These are phyloP conservation scores for Drosophila acutilabella DNA, from an alignment of 2,888 invertebrate genomes.

Conservation along the genomic window DNA sequence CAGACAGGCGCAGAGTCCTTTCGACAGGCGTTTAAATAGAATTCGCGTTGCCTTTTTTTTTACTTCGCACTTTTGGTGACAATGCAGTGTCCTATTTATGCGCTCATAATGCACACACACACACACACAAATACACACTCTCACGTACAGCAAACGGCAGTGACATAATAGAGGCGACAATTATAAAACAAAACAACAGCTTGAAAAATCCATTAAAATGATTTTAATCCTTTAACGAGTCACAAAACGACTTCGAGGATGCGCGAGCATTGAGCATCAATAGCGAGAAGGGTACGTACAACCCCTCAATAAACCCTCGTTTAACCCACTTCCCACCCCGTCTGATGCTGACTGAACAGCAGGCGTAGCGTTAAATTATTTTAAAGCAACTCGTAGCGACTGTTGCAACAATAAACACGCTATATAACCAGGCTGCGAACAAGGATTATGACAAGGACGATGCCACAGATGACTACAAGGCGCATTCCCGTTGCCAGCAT, in stretches of 20 bases:
- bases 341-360: slow-evolving; percentile 39
- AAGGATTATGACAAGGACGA: slow-evolving; percentile 74
- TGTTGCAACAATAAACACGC: slow-evolving; percentile 81
- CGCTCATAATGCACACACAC: slow-evolving; percentile 44
- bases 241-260: slow-evolving; percentile 63
- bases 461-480: slow-evolving; percentile 12
- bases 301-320: slow-evolving; percentile 30
- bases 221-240: slow-evolving; percentile 84
- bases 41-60: slow-evolving; percentile 40
- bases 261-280: slow-evolving; percentile 45
- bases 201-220: slow-evolving; percentile 84
- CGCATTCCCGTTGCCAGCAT: slow-evolving; percentile 16
- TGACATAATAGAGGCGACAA: slow-evolving; percentile 66
- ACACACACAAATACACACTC: slow-evolving; percentile 1
- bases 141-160: slow-evolving; percentile 29
- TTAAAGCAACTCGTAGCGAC: slow-evolving; percentile 65
- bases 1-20: slow-evolving; percentile 38
- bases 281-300: slow-evolving; percentile 17
- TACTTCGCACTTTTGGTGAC: slow-evolving; percentile 26
- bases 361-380: slow-evolving; percentile 75
- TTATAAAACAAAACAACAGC: slow-evolving; percentile 80
- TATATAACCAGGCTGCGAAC: slow-evolving; percentile 80
- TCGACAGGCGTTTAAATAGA: slow-evolving; percentile 49
- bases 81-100: slow-evolving; percentile 68
- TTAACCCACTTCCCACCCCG: slow-evolving; percentile 1